Percentiles rank a stretch among this genome's conserved stretches.
These are phyloP conservation scores for Oryzias woworae DNA, from an alignment of 2,113 vertebrate genomes.

Conservation along the genomic window DNA sequence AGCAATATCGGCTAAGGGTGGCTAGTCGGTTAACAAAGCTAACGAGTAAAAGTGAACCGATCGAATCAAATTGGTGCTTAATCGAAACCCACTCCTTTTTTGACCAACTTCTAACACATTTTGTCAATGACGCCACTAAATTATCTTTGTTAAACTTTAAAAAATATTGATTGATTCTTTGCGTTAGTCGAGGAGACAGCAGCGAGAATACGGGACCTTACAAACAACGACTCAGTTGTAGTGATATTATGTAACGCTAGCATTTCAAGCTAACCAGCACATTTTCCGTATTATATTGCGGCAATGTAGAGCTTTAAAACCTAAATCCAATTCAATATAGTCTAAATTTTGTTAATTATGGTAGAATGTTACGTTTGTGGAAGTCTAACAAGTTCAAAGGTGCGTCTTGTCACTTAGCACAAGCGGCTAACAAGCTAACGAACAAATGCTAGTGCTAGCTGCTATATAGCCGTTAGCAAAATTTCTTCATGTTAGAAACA, in stretches of 20 bases:
- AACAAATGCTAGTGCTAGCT: conserved; percentile 49
- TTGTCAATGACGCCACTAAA: accelerated
- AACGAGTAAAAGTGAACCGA: conserved; percentile 32
- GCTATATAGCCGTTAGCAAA: conserved; percentile 31
- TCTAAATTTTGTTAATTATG: accelerated
- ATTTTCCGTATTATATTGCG: not conserved
- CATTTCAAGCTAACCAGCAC: conserved; percentile 27
- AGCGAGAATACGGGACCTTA: conserved; percentile 17
- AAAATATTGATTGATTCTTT: not conserved
- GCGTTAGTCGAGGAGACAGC: conserved; percentile 30
- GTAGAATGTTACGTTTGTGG: not conserved
- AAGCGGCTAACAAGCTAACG: conserved; percentile 45
- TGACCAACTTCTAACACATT: not conserved
- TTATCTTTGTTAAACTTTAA: not conserved
- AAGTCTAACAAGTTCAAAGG: not conserved
- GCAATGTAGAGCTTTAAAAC: not conserved
- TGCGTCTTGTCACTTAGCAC: conserved; percentile 8
- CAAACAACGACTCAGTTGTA: conserved; percentile 44
- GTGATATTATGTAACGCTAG: conserved; percentile 71
- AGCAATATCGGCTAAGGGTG: conserved; percentile 66
- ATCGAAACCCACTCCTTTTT: accelerated
- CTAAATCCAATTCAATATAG: not conserved
- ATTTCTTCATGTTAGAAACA: conserved; percentile 38
- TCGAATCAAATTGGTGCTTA: not conserved
- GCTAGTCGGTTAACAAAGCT: conserved; percentile 52